Conservation (phyloP, 30 jellyfish, hydroid and myxozoan genomes). For the Aurelia aurita region DNA sequence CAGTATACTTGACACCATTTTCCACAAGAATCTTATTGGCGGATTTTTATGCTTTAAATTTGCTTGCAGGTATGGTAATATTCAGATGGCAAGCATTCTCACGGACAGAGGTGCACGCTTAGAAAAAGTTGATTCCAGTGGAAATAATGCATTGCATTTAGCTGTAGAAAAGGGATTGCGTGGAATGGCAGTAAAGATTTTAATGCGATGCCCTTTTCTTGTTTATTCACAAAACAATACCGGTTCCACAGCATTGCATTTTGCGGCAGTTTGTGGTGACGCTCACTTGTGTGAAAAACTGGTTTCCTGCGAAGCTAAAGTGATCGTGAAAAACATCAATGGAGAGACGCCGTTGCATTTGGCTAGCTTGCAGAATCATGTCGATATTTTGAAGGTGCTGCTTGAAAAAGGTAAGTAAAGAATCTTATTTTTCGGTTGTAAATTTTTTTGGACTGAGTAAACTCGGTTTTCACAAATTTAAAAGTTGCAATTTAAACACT, state of each 20-base stretch:
- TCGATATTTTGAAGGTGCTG: slow-evolving; percentile 36
- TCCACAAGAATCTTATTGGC: too few relatives aligned
- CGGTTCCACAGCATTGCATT: slow-evolving; percentile 77
- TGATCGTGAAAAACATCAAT: slow-evolving; percentile 11
- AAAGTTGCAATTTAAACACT: too few relatives aligned
- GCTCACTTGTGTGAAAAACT: slow-evolving; percentile 42
- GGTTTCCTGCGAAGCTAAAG: background rate
- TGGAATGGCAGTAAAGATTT: slow-evolving; percentile 8
- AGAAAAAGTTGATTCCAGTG: slow-evolving; percentile 1
- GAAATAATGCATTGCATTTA: slow-evolving; percentile 36
- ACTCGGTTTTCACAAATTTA: too few relatives aligned
- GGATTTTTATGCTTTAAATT: too few relatives aligned
- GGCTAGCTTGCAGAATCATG: slow-evolving; percentile 34
- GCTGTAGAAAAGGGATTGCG: slow-evolving; percentile 18
- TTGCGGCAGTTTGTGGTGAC: slow-evolving; percentile 63
- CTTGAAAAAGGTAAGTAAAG: slow-evolving; percentile 28
- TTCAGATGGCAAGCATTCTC: slow-evolving; percentile 1
- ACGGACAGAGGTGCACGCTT: slow-evolving; percentile 24
- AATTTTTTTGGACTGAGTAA: too few relatives aligned
- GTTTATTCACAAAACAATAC: slow-evolving; percentile 18
- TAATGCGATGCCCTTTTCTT: slow-evolving; percentile 5
- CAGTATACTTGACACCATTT: too few relatives aligned
- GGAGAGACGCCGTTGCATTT: slow-evolving; percentile 73
- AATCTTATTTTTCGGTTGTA: background rate
- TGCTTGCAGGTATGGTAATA: slow-evolving; percentile 9